phyloP scores from a whole-genome alignment of 2,797 vertebrate genomes.

The Eidolon dupreanum region DNA sequence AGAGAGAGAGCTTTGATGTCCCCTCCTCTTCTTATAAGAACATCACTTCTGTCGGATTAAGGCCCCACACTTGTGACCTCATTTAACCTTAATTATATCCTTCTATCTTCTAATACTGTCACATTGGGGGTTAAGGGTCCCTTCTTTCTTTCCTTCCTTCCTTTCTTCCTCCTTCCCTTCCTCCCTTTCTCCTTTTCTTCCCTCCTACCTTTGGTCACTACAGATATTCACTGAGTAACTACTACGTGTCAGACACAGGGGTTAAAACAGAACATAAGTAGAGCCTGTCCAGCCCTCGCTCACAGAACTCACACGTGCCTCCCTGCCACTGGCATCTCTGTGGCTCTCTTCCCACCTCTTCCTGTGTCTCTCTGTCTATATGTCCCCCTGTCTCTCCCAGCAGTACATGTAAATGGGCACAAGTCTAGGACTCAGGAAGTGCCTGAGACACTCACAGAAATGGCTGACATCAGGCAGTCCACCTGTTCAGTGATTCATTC shows the following conservation, averaged over 20 bases:
- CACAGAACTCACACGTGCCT: not conserved
- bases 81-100: not conserved
- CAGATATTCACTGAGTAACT: too few species aligned
- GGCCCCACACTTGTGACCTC: not conserved
- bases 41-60: not conserved
- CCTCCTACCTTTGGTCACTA: not conserved
- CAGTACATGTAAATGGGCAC: not conserved
- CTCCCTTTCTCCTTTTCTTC: not conserved
- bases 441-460: not conserved
- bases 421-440: not conserved
- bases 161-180: not conserved
- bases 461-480: not conserved
- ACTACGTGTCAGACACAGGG: not conserved
- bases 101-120: not conserved
- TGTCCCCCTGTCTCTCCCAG: not conserved
- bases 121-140: not conserved
- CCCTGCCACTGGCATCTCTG: not conserved
- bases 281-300: not conserved
- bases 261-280: not conserved
- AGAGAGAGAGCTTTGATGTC: not conserved
- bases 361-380: not conserved
- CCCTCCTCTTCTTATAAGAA: not conserved
- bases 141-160: too few species aligned
- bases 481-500: not conserved
- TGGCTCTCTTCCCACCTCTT: not conserved